A percentile compares a stretch with the other conserved stretches of the same genome.
phyloP scores from a whole-genome alignment of 2,888 invertebrate species.

The Lampropteryx suffumata region DNA sequence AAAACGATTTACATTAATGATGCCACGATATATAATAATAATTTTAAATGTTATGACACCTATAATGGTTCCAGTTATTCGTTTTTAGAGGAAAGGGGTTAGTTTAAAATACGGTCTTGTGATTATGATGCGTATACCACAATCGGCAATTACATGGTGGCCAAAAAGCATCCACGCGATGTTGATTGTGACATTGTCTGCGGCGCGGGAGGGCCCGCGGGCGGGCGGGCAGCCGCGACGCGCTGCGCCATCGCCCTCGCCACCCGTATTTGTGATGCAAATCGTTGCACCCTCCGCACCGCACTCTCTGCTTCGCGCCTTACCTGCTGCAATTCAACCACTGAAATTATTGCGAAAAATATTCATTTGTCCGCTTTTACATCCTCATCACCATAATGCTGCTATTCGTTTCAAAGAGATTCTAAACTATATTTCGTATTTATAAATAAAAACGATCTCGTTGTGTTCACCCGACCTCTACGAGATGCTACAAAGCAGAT shows the following conservation, averaged over 20 bases:
- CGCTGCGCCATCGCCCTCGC: constrained; percentile 56
- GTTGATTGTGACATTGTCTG: constrained; percentile 82
- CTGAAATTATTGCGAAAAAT: constrained; percentile 78
- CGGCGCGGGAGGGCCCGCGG: constrained; percentile 54
- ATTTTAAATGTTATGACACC: too few relatives aligned
- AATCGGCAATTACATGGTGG: constrained; percentile 77
- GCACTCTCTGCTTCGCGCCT: constrained; percentile 69
- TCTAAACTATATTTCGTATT: constrained; percentile 30
- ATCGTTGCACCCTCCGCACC: constrained; percentile 68
- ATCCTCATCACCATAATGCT: constrained; percentile 61
- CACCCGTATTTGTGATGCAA: constrained; percentile 72
- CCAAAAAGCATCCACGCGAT: constrained; percentile 79
- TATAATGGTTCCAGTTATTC: background rate
- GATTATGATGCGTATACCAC: constrained; percentile 61
- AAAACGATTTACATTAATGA: too few relatives aligned
- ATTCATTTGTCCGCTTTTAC: constrained; percentile 72
- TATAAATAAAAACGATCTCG: constrained; percentile 20
- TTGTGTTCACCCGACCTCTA: constrained; percentile 16
- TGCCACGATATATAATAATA: too few relatives aligned
- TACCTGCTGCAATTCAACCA: constrained; percentile 71
- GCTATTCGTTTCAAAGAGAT: constrained; percentile 38
- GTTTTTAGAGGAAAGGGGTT: background rate
- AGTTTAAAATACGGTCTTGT: constrained; percentile 51
- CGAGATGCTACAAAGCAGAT: constrained; percentile 17
- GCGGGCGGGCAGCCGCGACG: constrained; percentile 50